A percentile compares a stretch with the other conserved stretches of the same genome.
Evolutionary conservation across 2,797 vertebrate genomes (phyloP).

Genomic region (Valencia hispanica): DNA sequence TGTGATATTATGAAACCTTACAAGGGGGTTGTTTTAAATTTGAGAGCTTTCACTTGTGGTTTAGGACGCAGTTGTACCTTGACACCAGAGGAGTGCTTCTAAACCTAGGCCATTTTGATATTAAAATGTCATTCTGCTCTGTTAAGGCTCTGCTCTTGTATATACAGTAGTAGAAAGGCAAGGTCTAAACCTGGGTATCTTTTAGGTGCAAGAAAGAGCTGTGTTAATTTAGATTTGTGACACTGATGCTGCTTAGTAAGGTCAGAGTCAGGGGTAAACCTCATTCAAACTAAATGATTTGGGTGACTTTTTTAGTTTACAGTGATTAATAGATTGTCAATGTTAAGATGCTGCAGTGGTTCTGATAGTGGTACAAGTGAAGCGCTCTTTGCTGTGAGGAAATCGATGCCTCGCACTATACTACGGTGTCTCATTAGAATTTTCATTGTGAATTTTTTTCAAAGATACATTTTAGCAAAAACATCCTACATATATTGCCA

Average conservation of each 20-base stretch:
- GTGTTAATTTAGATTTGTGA: slow-evolving; percentile 3
- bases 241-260: neutral
- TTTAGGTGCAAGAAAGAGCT: neutral
- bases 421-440: neutral
- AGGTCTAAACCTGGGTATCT: neutral
- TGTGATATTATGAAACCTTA: neutral
- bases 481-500: slow-evolving; percentile 2
- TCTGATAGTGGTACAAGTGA: slow-evolving; percentile 12
- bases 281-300: slow-evolving; percentile 1
- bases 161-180: neutral
- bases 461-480: slow-evolving; percentile 2
- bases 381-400: slow-evolving; percentile 12
- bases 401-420: neutral
- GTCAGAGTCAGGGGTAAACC: neutral
- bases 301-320: slow-evolving; percentile 6
- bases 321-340: slow-evolving; percentile 18
- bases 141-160: neutral
- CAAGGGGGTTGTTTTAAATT: slow-evolving; percentile 8
- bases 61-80: slow-evolving; percentile 1
- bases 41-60: slow-evolving; percentile 4
- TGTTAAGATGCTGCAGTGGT: slow-evolving; percentile 13
- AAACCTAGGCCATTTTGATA: slow-evolving; percentile 1
- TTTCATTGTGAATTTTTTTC: slow-evolving; percentile 11
- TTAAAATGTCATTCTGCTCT: neutral
- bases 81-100: neutral